Evolutionary conservation across 2,797 vertebrate genomes (phyloP).

Genomic region (Tadarida brasiliensis): DNA sequence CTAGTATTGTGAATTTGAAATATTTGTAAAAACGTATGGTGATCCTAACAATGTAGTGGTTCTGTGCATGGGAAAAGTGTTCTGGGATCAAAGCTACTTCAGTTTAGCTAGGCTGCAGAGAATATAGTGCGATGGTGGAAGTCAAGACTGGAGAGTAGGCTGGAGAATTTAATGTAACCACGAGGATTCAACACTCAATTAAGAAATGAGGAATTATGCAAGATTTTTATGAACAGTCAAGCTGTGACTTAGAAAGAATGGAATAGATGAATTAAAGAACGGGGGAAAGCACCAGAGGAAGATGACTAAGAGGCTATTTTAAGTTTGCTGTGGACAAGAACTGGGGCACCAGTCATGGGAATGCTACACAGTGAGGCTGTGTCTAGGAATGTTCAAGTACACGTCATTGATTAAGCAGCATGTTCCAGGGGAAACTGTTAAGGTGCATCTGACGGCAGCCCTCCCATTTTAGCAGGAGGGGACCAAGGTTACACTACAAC

Average conservation of each 20-base stretch:
- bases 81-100: not conserved
- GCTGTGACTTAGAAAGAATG: not conserved
- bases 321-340: not conserved
- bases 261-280: not conserved
- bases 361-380: not conserved
- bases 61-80: accelerated
- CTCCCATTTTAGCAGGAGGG: not conserved
- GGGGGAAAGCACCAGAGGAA: not conserved
- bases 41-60: not conserved
- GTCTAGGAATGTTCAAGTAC: conserved; percentile 55
- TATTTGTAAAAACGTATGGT: not conserved
- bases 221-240: not conserved
- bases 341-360: not conserved
- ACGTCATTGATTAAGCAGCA: not conserved
- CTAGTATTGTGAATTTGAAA: not conserved
- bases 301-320: conserved; percentile 46
- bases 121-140: not conserved
- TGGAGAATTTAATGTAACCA: not conserved
- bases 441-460: not conserved
- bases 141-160: not conserved
- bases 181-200: not conserved
- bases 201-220: not conserved
- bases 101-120: not conserved
- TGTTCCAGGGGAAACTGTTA: not conserved
- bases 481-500: not conserved